These are phyloP conservation scores for Pteria penguin DNA, from an alignment of 2,888 invertebrate species.

Conservation along the genomic window DNA sequence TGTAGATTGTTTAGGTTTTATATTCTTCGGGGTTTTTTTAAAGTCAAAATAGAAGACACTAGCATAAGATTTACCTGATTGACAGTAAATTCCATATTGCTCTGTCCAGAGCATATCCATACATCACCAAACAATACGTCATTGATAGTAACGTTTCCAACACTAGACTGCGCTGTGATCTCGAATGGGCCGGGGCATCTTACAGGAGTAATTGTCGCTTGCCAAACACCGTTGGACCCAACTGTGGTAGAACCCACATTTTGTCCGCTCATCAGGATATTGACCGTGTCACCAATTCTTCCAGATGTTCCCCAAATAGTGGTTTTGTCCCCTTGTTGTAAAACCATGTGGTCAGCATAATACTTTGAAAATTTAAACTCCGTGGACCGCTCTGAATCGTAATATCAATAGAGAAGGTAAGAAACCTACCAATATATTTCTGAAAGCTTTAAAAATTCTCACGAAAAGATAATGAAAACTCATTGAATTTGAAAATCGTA, in stretches of 20 bases:
- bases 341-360: not conserved
- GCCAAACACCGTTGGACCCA: not conserved
- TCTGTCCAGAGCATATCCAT: conserved; percentile 2
- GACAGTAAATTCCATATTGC: not conserved
- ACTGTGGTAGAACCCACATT: not conserved
- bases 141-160: not conserved
- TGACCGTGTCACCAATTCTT: not conserved
- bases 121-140: conserved; percentile 1
- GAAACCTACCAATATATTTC: no score
- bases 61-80: no score
- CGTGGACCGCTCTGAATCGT: not conserved
- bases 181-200: not conserved
- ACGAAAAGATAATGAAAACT: no score
- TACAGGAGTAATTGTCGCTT: not conserved
- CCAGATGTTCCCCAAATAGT: not conserved
- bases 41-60: no score
- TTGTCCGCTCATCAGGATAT: not conserved
- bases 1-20: no score
- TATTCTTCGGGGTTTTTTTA: no score
- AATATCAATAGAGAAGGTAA: no score
- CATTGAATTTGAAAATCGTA: no score
- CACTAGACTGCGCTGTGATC: not conserved
- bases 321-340: not conserved
- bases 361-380: not conserved
- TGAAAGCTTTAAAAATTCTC: no score